Evolutionary conservation across 1,140 invertebrate genomes (phyloP).

Genomic region (Bombyx mandarina): DNA sequence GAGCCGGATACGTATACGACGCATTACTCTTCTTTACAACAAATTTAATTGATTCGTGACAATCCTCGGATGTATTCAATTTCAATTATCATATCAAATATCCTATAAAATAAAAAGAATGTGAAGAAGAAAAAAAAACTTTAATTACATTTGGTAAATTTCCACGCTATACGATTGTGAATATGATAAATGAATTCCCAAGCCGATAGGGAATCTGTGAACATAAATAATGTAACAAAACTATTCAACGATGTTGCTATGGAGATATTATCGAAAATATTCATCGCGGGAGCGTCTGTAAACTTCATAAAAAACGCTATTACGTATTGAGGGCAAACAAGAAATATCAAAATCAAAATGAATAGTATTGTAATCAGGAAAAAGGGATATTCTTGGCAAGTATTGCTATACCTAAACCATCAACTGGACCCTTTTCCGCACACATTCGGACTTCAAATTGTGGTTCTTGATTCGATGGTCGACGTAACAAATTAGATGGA

Average conservation of each 20-base stretch:
- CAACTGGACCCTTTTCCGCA: not conserved
- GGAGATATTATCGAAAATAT: conserved; percentile 16
- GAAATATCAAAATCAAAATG: conserved; percentile 24
- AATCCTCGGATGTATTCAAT: no score
- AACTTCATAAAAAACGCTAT: conserved; percentile 23
- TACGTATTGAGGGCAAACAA: conserved; percentile 20
- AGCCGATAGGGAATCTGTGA: conserved; percentile 1
- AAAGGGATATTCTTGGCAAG: conserved; percentile 31
- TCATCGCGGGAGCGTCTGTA: conserved; percentile 9
- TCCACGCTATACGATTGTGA: not conserved
- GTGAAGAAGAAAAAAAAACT: no score
- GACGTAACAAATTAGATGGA: conserved; percentile 9
- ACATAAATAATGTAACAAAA: conserved; percentile 14
- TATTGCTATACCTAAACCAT: conserved; percentile 13
- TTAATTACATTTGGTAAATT: conserved; percentile 1
- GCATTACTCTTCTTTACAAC: no score
- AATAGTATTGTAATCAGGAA: conserved; percentile 19
- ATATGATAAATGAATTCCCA: conserved; percentile 3
- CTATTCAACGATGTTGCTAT: conserved; percentile 16
- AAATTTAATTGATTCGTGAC: no score
- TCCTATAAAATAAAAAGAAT: no score
- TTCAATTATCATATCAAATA: no score
- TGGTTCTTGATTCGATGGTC: conserved; percentile 8
- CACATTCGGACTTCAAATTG: not conserved
- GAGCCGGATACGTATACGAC: no score